Evolutionary conservation across 2,797 vertebrate genomes (phyloP), one percentile per base, ranked within the genome.

Genomic region (Nannoperca obscura): DNA sequence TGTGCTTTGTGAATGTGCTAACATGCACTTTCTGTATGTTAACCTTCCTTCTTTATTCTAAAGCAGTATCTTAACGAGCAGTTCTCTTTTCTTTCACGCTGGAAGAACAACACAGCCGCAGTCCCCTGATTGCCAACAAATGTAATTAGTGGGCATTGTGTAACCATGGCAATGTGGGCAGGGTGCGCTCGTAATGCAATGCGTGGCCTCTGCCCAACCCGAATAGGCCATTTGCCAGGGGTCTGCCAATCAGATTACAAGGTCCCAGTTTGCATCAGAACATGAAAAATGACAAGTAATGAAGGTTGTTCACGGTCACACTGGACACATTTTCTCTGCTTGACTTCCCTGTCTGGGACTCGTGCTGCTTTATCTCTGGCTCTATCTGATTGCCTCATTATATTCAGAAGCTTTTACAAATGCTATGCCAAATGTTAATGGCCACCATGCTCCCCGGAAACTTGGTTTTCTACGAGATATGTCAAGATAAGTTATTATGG

Each of bases 211-310:
- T 83, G 84, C 85, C 82, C 85, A 92, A 82, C 90, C 90, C 91
- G 71, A 65, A 91, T 80, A 81, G 88, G 85, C 83, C 78, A 74
- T 92, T 94, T 91, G 88, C 91, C 88, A 83, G 83, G 85, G 83
- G 89, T 91, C 90, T 76, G 65, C 91, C 95, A 94, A 95, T 95
- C 87, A 80, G 88, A 96, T 95, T 95, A 95, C 71, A 69, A 83
- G 38, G 76, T 92, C 90, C 85, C 90, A 76, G 72, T 90, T 89
- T 87, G 85, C 80, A 83, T 74, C 78, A 76, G 80, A 87, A 88
- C 90, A 94, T 92, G 84, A 94, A 86, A 90, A 93, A 94, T 90
- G 89, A 84, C 77, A 55, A 88, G 64, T 88, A 89, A 93, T 90
- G 83, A 79, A 78, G 76, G 68, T 70, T 49, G 79, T 64, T 83